Base-by-base conservation (phyloP, 2,113 vertebrate species). In the Tamias sibiricus region DNA sequence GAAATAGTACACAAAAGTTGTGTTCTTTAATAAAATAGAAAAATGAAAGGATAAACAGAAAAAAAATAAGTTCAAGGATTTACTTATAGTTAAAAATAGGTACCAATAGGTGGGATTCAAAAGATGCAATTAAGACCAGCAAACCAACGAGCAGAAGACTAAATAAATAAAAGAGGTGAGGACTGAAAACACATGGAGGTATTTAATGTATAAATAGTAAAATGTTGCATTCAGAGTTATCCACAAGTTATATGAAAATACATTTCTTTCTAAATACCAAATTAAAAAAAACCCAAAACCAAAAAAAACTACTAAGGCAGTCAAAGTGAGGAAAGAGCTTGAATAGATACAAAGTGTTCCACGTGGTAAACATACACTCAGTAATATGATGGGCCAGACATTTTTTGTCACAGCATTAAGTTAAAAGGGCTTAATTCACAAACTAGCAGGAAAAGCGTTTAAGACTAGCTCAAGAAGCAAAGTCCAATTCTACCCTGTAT, bases 401-500 rank as follows among this genome's bases (percentile, higher is more conserved):
- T 54, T 19, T 40, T 40, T 8, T 4, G 71, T 32, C n/a, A 22
- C 2, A 19, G 28, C 2, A 47, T 24, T 30, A 19, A 16, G 14
- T 40, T 30, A 54, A 57, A 83, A 88, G 22, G 28, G 20, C 13
- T 8, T n/a, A 26, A 44, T 22, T 28, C 64, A 16, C 17, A 20
- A 19, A 91, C 26, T 49, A 52, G 49, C 17, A 79, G 37, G 47
- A 37, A 91, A n/a, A 17, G n/a, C 10, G 40, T 54, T 59, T 10
- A 54, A 57, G 26, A 44, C 12, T 30, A 42, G 80, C 37, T 91
- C 28, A 59, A 28, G 69, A 83, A 77, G 68, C 76, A 8, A 47
- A 77, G 52, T 26, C n/a, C 52, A 69, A 0, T 44, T 71, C 75
- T 6, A 7, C 1, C 30, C n/a, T 1, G 2, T 0, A 1, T 30